These are phyloP conservation scores for Ictalurus punctatus DNA, from an alignment of 2,113 vertebrate species.

Conservation along the genomic window DNA sequence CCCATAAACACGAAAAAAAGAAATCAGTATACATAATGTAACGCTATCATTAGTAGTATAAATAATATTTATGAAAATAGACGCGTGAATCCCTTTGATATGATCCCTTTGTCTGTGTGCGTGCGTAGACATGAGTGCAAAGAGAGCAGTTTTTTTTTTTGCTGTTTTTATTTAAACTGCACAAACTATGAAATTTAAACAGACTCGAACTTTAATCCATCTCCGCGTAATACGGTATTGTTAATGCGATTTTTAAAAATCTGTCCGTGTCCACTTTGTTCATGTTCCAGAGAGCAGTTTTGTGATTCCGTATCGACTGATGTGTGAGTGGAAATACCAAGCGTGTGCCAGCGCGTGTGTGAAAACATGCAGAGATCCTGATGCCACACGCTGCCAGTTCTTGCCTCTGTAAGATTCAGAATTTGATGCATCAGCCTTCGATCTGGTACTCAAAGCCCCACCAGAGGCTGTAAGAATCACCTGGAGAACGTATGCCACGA, in stretches of 20 bases:
- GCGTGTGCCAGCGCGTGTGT: slow-evolving; percentile 89
- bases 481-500: neutral
- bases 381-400: slow-evolving; percentile 85
- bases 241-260: neutral
- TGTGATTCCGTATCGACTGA: slow-evolving; percentile 89
- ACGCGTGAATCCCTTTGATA: too few relatives aligned
- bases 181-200: neutral
- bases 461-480: neutral
- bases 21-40: neutral
- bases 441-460: neutral
- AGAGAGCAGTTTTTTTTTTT: too few relatives aligned
- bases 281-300: slow-evolving; percentile 80
- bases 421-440: neutral
- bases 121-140: too few relatives aligned
- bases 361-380: slow-evolving; percentile 87
- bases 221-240: neutral
- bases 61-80: neutral
- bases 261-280: slow-evolving; percentile 11
- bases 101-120: neutral
- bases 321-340: slow-evolving; percentile 96
- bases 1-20: neutral
- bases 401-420: slow-evolving; percentile 86
- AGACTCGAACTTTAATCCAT: neutral
- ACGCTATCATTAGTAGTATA: neutral
- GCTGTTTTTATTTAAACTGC: neutral